Percentiles rank a stretch among this genome's conserved stretches.
Conservation (phyloP, 2,888 invertebrate genomes). For the Leptinotarsa peninsularis region DNA sequence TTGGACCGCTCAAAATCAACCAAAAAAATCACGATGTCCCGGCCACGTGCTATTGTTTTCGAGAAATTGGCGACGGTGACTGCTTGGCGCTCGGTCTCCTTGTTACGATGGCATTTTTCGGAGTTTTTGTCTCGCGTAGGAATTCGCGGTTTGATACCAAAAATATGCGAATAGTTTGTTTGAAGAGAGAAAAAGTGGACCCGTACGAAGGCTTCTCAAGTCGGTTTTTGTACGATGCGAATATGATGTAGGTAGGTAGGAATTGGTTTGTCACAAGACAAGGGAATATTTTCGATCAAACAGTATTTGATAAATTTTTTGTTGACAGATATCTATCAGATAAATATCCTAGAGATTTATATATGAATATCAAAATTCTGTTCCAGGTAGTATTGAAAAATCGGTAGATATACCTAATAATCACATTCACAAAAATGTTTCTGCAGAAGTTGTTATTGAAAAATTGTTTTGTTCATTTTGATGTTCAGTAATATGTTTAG, state of each 20-base stretch:
- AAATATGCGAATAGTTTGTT: slow-evolving; percentile 14
- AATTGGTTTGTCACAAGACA: background rate
- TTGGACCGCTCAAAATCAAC: slow-evolving; percentile 33
- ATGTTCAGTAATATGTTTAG: too few species aligned
- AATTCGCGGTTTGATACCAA: slow-evolving; percentile 16
- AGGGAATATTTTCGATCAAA: too few species aligned
- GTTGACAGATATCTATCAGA: too few species aligned
- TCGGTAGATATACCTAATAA: too few species aligned
- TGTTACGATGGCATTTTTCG: slow-evolving; percentile 17
- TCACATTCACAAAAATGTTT: too few species aligned
- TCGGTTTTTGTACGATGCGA: background rate
- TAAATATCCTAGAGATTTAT: too few species aligned
- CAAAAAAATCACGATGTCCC: slow-evolving; percentile 50
- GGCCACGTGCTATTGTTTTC: slow-evolving; percentile 64
- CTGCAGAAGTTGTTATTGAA: too few species aligned
- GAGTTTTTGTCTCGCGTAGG: slow-evolving; percentile 20
- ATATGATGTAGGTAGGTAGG: slow-evolving; percentile 4
- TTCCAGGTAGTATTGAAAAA: too few species aligned
- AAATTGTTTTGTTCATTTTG: too few species aligned
- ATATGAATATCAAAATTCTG: too few species aligned
- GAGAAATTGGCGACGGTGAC: slow-evolving; percentile 34
- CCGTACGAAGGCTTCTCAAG: background rate
- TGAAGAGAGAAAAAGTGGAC: background rate
- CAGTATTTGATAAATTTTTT: too few species aligned
- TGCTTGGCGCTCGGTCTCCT: slow-evolving; percentile 6